Evolutionary conservation across 1,140 invertebrate genomes (phyloP).

Genomic region (Eupristina koningsbergeri): DNA sequence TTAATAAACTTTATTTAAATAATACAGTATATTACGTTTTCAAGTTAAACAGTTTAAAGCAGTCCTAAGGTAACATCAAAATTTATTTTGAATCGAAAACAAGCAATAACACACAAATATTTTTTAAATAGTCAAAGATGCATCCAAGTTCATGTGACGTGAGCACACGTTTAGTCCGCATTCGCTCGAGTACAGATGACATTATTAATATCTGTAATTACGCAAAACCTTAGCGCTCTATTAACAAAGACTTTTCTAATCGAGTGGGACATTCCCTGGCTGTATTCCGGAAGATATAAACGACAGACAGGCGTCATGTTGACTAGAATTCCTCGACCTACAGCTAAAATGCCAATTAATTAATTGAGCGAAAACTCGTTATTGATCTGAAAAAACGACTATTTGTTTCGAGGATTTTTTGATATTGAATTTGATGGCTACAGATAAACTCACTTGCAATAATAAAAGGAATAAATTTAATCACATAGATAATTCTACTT

Average conservation of each 20-base stretch:
- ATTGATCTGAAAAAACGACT: too few relatives aligned
- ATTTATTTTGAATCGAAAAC: too few relatives aligned
- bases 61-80: too few relatives aligned
- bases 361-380: not conserved
- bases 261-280: not conserved
- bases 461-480: too few relatives aligned
- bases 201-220: conserved; percentile 35
- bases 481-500: too few relatives aligned
- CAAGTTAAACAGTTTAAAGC: too few relatives aligned
- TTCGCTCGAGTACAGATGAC: not conserved
- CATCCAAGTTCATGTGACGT: not conserved
- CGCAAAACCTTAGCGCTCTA: conserved; percentile 16
- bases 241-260: conserved; percentile 24
- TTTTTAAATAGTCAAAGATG: not conserved
- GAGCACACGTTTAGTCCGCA: not conserved
- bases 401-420: not conserved
- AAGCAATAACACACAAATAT: too few relatives aligned
- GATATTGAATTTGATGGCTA: too few relatives aligned
- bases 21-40: too few relatives aligned
- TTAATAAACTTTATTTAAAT: too few relatives aligned
- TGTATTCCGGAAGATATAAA: not conserved
- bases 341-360: not conserved
- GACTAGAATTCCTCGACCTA: too few relatives aligned
- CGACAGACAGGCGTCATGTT: not conserved
- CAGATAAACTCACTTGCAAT: too few relatives aligned